Conservation (phyloP, 2,113 vertebrate species). For the Grus americana region DNA sequence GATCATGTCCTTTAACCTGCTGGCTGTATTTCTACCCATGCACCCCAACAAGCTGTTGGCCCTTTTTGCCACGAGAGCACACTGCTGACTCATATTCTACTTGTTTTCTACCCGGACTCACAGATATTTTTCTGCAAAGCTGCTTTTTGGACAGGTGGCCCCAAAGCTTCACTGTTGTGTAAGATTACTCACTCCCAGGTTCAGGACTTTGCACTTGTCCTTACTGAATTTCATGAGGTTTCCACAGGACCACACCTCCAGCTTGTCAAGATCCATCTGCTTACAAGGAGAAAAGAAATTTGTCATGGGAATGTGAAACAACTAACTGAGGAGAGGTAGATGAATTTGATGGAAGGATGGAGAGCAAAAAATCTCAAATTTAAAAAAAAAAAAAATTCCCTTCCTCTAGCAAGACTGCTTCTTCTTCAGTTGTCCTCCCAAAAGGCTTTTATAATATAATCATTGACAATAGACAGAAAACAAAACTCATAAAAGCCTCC, state of each 20-base stretch:
- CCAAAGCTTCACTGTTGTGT: background rate
- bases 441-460: background rate
- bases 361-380: background rate
- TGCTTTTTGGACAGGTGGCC: background rate
- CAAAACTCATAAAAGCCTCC: background rate
- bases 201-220: background rate
- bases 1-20: background rate
- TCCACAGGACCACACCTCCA: background rate
- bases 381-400: background rate
- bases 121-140: background rate
- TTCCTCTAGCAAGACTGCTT: background rate
- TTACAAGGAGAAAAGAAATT: background rate
- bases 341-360: background rate
- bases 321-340: background rate
- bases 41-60: background rate
- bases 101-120: background rate
- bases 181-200: background rate
- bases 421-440: background rate
- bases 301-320: background rate
- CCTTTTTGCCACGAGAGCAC: background rate
- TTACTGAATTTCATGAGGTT: background rate
- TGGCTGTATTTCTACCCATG: background rate
- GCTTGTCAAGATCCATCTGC: background rate
- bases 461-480: background rate
- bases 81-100: background rate